Base-by-base conservation (phyloP, 2,797 vertebrate species). In the Poecilia wingei region DNA sequence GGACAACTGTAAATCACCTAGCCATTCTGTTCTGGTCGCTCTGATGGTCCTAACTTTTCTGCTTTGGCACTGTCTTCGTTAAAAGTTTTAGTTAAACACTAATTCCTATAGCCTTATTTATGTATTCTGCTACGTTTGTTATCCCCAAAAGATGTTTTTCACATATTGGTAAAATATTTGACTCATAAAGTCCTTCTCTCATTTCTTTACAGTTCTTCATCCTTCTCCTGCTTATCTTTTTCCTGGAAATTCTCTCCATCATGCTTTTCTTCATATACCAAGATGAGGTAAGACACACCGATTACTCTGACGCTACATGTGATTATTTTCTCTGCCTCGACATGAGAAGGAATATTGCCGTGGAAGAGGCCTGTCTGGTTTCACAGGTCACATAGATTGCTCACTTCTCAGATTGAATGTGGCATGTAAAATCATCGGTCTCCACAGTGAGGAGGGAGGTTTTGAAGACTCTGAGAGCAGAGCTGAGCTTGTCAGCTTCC, bases 181-280 rank as follows among this genome's bases (percentile, higher is more conserved):
- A 81, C 72, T 51, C 82, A 74, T 77, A 61, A 84, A 47, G 57
- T 31, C 45, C 66, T 47, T 75, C 51, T 80, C 79, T 80, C 78
- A 77, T 87, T 41, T 66, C 84, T 89, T 86, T 84, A 46, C 96
- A 99, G 98, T 99, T 99, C 95, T 99, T 99, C 89, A 95, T 98
- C 91, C 91, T 98, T 91, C 96, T 99, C 83, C 96, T 99, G 89
- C 95, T 99, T 89, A 97, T 99, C 93, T 96, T 99, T 92, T 95
- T 99, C 90, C 92, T 99, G 95, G 98, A 99, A 91, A 95, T 97
- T 89, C 95, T 97, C 77, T 95, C 95, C 81, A 96, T 97, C 86
- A 96, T 97, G 94, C 96, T 99, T 43, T 99, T 99, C 96, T 98
- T 98, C 72, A 95, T 97, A 92, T 98, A 99, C 94, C 97, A 97